Base-by-base conservation (phyloP, 2,888 invertebrate species). In the Malacosoma neustria region DNA sequence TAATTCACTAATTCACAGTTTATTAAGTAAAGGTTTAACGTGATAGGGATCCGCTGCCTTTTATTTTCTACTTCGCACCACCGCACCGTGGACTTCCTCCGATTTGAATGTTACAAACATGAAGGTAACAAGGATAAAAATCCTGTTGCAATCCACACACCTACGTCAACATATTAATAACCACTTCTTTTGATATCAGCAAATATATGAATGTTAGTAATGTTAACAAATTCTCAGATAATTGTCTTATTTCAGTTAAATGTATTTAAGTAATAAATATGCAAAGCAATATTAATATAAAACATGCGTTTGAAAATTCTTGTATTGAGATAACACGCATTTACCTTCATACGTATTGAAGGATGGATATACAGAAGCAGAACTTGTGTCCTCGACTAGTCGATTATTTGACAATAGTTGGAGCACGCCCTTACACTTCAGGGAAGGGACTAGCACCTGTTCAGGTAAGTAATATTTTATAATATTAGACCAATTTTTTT, bases 371-470 rank as follows among this genome's bases (percentile, higher is more conserved):
- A 52, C 94, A 94, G 74, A 92, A 92, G 69, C 92, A 93, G 70
- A 92, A 92, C 62, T 75, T 95, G 58, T 95, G 95, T 72, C 95
- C 95, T 64, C 91, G 95, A 54, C 87, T 95, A 65, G 93, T 95
- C 84, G 99, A 99, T 89, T 99, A 99, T 84, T 88, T 99, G 71
- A 95, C 98, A 56, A 95, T 99, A 65, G 98, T 98, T 57, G 99
- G 99, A 58, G 95, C 95, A 15, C 89, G 93, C 50, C 93, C 95
- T 48, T 88, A 89, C 54, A 88, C 89, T 39, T 85, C 87, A 39
- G 86, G 87, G 36, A 88, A 87, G 70, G 73, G 92, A 73, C 87
- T 90, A 72, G 89, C 95, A 56, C 91, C 93, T 30, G 92, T 94
- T 37, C 94, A 94, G 91, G 94, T 94, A 72, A 33, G 7, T n/a